Conservation (phyloP, 2,113 vertebrate species). For the Sebastes schlegelii region DNA sequence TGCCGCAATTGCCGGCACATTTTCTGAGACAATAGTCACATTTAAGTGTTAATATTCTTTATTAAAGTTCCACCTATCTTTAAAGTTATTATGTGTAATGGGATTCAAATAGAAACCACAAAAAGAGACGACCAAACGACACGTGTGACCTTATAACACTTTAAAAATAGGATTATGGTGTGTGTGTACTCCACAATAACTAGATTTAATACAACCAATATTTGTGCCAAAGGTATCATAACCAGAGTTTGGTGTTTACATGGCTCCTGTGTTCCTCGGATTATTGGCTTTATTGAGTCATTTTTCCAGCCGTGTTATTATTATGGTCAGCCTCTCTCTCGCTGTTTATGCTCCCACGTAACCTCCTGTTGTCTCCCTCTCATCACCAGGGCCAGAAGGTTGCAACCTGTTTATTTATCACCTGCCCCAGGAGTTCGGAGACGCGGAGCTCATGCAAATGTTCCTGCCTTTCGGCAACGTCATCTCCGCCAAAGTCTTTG, state of each 20-base stretch:
- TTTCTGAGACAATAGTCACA: constrained; percentile 28
- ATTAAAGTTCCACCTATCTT: constrained; percentile 4
- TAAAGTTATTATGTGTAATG: constrained; percentile 17
- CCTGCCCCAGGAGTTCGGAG: constrained; percentile 99
- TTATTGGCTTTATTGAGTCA: constrained; percentile 37
- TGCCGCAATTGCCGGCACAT: neutral
- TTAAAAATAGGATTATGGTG: constrained; percentile 10
- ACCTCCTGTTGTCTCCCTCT: constrained; percentile 69
- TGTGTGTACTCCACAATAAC: constrained; percentile 2
- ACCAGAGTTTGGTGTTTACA: constrained; percentile 14
- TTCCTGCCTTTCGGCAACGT: constrained; percentile 98
- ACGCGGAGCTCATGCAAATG: constrained; percentile 98
- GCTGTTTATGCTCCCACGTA: constrained; percentile 55
- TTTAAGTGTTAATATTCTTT: neutral
- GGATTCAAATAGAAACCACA: constrained; percentile 20
- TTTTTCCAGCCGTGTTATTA: constrained; percentile 32
- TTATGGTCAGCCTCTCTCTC: constrained; percentile 31
- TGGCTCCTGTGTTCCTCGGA: neutral
- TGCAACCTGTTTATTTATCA: constrained; percentile 99
- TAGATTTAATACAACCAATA: constrained; percentile 26
- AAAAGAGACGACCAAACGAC: constrained; percentile 12
- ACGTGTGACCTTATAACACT: constrained; percentile 17
- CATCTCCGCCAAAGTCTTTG: constrained; percentile 99
- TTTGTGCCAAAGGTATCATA: constrained; percentile 6
- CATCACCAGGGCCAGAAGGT: constrained; percentile 93